phyloP scores from a whole-genome alignment of 2,888 invertebrate genomes.

The Drosophila mercatorum region DNA sequence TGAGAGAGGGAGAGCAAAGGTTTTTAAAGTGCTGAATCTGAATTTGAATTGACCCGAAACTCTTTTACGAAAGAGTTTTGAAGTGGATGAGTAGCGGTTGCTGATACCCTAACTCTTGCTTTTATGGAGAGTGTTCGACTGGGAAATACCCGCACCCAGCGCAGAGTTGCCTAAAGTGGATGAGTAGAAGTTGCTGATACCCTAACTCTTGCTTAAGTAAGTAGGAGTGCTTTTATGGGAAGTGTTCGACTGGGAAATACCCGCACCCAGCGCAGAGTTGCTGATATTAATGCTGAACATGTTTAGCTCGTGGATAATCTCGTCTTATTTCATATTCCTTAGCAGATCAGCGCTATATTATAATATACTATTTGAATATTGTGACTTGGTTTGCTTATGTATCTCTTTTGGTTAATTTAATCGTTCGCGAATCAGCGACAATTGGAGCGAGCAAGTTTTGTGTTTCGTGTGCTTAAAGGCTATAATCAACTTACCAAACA shows the following conservation, averaged over 20 bases:
- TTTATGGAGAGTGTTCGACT: not conserved
- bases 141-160: not conserved
- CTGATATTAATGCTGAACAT: not conserved
- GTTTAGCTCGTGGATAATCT: not conserved
- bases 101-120: not conserved
- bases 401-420: not conserved
- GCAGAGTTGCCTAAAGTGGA: too few relatives aligned
- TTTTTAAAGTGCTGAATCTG: not conserved
- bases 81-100: not conserved
- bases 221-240: not conserved
- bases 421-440: constrained; percentile 12
- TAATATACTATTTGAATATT: not conserved
- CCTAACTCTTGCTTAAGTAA: not conserved
- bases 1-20: not conserved
- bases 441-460: constrained; percentile 24
- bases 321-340: not conserved
- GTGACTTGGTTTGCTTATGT: not conserved
- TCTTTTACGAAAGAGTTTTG: too few relatives aligned
- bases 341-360: not conserved
- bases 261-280: not conserved
- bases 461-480: constrained; percentile 20
- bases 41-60: not conserved
- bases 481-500: constrained; percentile 25
- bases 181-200: not conserved
- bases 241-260: not conserved